These are phyloP conservation scores for Tachysurus fulvidraco DNA, from an alignment of 2,113 vertebrate genomes.

Conservation along the genomic window DNA sequence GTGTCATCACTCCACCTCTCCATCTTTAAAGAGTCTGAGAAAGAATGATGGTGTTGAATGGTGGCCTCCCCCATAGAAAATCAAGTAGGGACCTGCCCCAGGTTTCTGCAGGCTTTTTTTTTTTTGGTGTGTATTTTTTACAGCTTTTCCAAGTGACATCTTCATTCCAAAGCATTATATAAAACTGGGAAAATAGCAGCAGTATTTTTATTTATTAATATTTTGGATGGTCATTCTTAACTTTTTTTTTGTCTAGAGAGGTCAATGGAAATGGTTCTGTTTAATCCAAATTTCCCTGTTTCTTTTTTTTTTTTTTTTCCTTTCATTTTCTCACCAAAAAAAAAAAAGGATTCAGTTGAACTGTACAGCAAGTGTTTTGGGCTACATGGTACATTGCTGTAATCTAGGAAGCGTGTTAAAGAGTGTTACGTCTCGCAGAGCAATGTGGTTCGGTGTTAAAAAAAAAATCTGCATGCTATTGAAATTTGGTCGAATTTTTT, in stretches of 20 bases:
- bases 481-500: conserved; percentile 56
- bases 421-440: conserved; percentile 66
- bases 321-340: conserved; percentile 41
- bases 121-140: conserved; percentile 52
- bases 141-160: conserved; percentile 69
- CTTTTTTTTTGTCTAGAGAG: conserved; percentile 74
- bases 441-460: conserved; percentile 66
- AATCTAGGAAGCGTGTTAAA: conserved; percentile 66
- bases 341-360: conserved; percentile 59
- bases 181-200: conserved; percentile 64
- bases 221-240: conserved; percentile 62
- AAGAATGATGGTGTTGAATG: conserved; percentile 66
- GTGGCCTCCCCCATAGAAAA: conserved; percentile 60
- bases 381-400: conserved; percentile 61
- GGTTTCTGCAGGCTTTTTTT: conserved; percentile 67
- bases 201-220: conserved; percentile 59
- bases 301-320: conserved; percentile 40
- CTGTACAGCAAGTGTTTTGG: conserved; percentile 65
- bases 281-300: conserved; percentile 54
- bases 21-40: conserved; percentile 71
- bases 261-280: conserved; percentile 68
- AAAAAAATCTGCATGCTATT: conserved; percentile 61
- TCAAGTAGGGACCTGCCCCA: conserved; percentile 65
- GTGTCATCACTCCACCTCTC: conserved; percentile 67
- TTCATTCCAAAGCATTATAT: conserved; percentile 78